A percentile compares a stretch with the other conserved stretches of the same genome.
phyloP scores from a whole-genome alignment of 2,888 invertebrate species.

The Agrotis exclamationis region DNA sequence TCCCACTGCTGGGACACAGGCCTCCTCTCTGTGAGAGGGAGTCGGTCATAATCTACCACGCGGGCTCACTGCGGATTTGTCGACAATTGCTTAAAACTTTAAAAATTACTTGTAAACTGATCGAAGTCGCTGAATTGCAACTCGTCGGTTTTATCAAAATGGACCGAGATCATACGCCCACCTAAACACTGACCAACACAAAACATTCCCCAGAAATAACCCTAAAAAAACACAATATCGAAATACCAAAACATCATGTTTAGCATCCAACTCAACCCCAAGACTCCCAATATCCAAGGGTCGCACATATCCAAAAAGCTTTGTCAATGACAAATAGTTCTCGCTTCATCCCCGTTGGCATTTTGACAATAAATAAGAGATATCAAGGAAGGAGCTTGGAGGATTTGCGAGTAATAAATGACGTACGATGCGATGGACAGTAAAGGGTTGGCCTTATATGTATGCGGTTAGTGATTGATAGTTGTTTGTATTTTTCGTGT shows the following conservation, averaged over 20 bases:
- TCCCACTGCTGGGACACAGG: too few species aligned
- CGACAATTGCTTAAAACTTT: too few species aligned
- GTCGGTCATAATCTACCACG: too few species aligned
- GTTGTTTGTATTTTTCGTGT: slow-evolving; percentile 63
- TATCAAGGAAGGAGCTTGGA: slow-evolving; percentile 81
- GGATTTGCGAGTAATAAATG: slow-evolving; percentile 89
- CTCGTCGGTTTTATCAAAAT: too few species aligned
- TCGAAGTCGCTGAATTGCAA: too few species aligned
- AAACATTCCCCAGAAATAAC: slow-evolving; percentile 7
- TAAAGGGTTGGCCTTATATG: slow-evolving; percentile 82
- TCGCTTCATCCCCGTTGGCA: slow-evolving; percentile 84
- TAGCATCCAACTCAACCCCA: slow-evolving; percentile 31
- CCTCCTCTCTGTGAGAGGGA: too few species aligned
- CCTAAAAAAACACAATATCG: slow-evolving; percentile 46
- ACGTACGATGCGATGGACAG: slow-evolving; percentile 87
- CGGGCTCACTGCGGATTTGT: too few species aligned
- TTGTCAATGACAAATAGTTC: slow-evolving; percentile 90
- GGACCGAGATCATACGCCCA: not conserved
- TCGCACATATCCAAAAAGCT: slow-evolving; percentile 82
- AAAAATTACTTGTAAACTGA: too few species aligned
- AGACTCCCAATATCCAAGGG: slow-evolving; percentile 59
- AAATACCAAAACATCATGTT: slow-evolving; percentile 49
- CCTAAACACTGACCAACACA: not conserved
- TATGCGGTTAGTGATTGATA: slow-evolving; percentile 78
- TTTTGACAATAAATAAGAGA: slow-evolving; percentile 90